phyloP scores from a whole-genome alignment of 2,888 invertebrate genomes.

The Criorhina ranunculi region DNA sequence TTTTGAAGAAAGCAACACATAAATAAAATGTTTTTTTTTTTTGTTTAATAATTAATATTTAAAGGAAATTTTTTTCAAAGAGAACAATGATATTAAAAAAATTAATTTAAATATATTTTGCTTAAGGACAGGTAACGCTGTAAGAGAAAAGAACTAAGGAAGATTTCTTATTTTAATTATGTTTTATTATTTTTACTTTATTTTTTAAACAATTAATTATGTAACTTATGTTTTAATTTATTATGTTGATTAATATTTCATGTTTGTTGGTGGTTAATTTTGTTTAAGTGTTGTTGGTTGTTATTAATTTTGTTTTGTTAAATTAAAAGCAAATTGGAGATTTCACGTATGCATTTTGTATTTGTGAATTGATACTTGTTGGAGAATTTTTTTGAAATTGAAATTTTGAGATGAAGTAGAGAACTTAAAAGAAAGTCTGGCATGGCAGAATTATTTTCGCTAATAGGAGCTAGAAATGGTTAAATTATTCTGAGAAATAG shows the following conservation, averaged over 20 bases:
- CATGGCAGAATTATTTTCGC: too few species aligned
- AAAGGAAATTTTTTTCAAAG: slow-evolving; percentile 65
- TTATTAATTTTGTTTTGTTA: slow-evolving; percentile 19
- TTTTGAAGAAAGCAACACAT: slow-evolving; percentile 72
- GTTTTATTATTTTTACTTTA: slow-evolving; percentile 34
- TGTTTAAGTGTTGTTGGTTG: too few species aligned
- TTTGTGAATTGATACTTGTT: neutral
- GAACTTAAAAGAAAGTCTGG: neutral
- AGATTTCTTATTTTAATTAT: slow-evolving; percentile 37
- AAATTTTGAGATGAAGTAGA: neutral
- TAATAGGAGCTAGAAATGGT: too few species aligned
- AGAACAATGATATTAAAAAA: slow-evolving; percentile 73
- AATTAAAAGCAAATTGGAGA: slow-evolving; percentile 23
- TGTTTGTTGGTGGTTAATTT: slow-evolving; percentile 39
- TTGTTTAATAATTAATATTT: slow-evolving; percentile 57
- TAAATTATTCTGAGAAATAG: too few species aligned
- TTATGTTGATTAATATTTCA: slow-evolving; percentile 25
- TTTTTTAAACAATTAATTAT: slow-evolving; percentile 34
- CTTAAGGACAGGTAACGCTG: slow-evolving; percentile 77
- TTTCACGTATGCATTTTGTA: slow-evolving; percentile 19
- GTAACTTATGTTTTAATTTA: slow-evolving; percentile 49
- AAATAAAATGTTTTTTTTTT: slow-evolving; percentile 61
- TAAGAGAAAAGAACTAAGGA: slow-evolving; percentile 74
- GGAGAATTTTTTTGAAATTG: neutral
- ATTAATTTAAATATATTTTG: slow-evolving; percentile 77